phyloP scores from a whole-genome alignment of 2,888 invertebrate species.

The Timandra comae region DNA sequence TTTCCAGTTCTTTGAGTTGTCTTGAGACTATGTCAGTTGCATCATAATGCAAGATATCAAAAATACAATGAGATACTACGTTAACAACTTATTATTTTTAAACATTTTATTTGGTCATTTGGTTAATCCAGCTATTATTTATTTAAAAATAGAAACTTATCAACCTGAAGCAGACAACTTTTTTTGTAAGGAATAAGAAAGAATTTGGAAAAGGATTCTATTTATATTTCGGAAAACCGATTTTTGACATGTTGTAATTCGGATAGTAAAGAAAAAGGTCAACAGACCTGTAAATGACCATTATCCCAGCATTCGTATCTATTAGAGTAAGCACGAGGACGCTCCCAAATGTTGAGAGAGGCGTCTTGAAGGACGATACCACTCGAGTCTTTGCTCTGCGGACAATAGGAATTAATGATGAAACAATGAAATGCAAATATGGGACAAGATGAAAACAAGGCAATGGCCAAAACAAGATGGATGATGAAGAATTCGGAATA shows the following conservation, averaged over 20 bases:
- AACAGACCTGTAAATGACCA: conserved; percentile 67
- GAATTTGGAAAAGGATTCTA: not conserved
- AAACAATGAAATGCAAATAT: not conserved
- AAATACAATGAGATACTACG: too few relatives aligned
- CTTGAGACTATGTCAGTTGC: too few relatives aligned
- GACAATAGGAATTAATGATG: conserved; percentile 39
- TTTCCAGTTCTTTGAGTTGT: too few relatives aligned
- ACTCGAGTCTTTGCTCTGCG: conserved; percentile 82
- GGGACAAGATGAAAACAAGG: not conserved
- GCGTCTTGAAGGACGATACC: conserved; percentile 81
- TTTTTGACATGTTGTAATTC: too few relatives aligned
- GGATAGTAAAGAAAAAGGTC: conserved; percentile 8
- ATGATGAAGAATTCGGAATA: too few relatives aligned
- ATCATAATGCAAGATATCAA: too few relatives aligned
- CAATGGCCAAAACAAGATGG: too few relatives aligned
- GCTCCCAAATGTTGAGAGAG: conserved; percentile 87
- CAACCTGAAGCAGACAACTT: not conserved
- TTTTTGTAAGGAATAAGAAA: not conserved
- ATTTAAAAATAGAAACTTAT: too few relatives aligned
- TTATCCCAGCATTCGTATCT: conserved; percentile 88
- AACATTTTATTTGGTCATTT: too few relatives aligned
- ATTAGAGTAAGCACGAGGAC: conserved; percentile 87
- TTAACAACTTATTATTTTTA: too few relatives aligned
- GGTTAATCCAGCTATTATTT: too few relatives aligned
- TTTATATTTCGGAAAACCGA: too few relatives aligned